Evolutionary conservation across 1,140 invertebrate species (phyloP).

Genomic region (Zelostemma sp.): DNA sequence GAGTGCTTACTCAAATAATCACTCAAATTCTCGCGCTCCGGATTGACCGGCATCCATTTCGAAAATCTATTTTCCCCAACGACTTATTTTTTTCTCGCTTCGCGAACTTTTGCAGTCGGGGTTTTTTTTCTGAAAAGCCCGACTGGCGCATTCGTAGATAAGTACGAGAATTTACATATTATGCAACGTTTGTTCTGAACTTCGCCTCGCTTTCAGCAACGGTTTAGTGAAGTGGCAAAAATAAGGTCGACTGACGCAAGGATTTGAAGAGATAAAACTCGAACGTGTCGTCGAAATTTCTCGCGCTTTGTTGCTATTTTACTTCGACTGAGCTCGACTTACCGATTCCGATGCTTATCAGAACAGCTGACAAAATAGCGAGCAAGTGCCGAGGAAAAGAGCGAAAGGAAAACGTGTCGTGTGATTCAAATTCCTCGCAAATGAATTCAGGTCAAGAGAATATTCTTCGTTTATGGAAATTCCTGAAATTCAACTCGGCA

Average conservation of each 20-base stretch:
- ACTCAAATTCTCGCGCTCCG: neutral
- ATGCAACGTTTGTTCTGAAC: slow-evolving; percentile 5
- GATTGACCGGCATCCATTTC: neutral
- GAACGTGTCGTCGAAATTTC: neutral
- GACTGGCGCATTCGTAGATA: slow-evolving; percentile 3
- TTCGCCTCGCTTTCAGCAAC: slow-evolving; percentile 1
- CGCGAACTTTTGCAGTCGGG: slow-evolving; percentile 2
- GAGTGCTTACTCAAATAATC: neutral
- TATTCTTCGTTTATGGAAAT: no score
- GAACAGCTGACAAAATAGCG: neutral
- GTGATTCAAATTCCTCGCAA: no score
- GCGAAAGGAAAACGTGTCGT: no score
- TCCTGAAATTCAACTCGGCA: no score
- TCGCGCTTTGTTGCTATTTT: neutral
- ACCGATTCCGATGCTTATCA: neutral
- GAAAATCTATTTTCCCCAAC: neutral
- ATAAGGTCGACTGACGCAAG: slow-evolving; percentile 12
- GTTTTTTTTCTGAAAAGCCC: slow-evolving; percentile 12
- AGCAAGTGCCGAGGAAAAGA: no score
- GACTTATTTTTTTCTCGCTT: slow-evolving; percentile 7
- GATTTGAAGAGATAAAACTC: slow-evolving; percentile 1
- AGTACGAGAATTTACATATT: slow-evolving; percentile 6
- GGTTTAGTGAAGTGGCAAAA: slow-evolving; percentile 9
- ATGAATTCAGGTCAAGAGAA: no score
- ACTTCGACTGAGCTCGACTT: neutral